Evolutionary conservation across 2,113 vertebrate genomes (phyloP), one percentile per base, ranked within the genome.

Genomic region (Polypterus senegalus): DNA sequence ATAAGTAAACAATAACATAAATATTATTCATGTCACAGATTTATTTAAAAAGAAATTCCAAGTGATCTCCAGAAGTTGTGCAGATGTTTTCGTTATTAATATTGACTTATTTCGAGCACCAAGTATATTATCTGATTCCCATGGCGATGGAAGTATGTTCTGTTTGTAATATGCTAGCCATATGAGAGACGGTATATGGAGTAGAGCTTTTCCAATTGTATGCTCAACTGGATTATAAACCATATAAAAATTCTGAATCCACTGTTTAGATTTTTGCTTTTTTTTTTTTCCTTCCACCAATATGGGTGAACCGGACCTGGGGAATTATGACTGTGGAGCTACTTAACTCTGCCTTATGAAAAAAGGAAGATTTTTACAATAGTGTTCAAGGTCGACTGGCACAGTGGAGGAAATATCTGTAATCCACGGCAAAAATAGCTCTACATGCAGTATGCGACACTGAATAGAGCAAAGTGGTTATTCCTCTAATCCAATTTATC

Each of bases 311-410:
- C 62, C 47, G 73, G 70, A 68, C 59, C 67, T 61, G 68, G 59
- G 61, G 65, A 72, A 65, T 75, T 62, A 69, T 63, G 65, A 65
- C 6, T 47, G 55, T 60, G n/a, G 49, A 46, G 49, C 58, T 65
- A 68, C 61, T 68, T 59, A 62, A 61, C 7, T 59, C 63, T 43
- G 49, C 61, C 69, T 65, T 63, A 57, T 61, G 10, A 53, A 27
- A 27, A 27, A 60, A 72, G 61, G 66, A 71, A 27, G 27, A 69
- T 75, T 70, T 75, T 71, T 69, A 72, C 49, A 54, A 60, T 60
- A 63, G 47, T 52, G 9, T 66, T 74, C 77, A 80, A 77, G 77
- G 78, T 77, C 74, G 76, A 70, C 69, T 65, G 66, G 69, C 66
- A 59, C 67, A 71, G 58, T 58, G 46, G 49, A 62, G 62, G 66